phyloP scores from a whole-genome alignment of 2,113 vertebrate species.

The Cryptomyrus ogoouensis region DNA sequence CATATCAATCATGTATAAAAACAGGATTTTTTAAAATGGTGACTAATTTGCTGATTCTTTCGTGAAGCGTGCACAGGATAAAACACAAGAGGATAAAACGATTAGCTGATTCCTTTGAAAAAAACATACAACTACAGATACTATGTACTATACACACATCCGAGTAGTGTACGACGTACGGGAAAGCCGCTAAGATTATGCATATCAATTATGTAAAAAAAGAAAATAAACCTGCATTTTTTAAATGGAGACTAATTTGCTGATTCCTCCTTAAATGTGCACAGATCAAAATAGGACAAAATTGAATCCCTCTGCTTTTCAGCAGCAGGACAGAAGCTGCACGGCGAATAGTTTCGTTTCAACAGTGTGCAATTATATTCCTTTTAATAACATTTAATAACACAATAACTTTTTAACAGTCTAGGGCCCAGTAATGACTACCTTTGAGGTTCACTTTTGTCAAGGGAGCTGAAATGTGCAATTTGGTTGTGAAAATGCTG shows the following conservation, averaged over 20 bases:
- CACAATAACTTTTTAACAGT: conserved; percentile 1
- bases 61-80: not conserved
- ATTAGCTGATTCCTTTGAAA: not conserved
- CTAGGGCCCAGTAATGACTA: conserved; percentile 1
- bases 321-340: not conserved
- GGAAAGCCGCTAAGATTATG: not conserved
- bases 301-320: not conserved
- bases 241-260: not conserved
- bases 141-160: not conserved
- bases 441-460: not conserved
- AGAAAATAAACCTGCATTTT: not conserved
- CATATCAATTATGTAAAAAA: not conserved
- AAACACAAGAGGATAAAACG: not conserved
- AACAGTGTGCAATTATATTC: not conserved
- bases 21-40: not conserved
- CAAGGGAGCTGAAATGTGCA: not conserved
- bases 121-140: not conserved
- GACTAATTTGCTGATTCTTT: not conserved
- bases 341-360: not conserved
- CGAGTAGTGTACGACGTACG: not conserved
- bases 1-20: not conserved
- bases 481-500: conserved; percentile 7
- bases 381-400: not conserved
- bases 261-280: not conserved
- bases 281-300: not conserved